Percentiles rank a stretch among this genome's conserved stretches.
Conservation (phyloP, 2,797 vertebrate species). For the Linurgus olivaceus region DNA sequence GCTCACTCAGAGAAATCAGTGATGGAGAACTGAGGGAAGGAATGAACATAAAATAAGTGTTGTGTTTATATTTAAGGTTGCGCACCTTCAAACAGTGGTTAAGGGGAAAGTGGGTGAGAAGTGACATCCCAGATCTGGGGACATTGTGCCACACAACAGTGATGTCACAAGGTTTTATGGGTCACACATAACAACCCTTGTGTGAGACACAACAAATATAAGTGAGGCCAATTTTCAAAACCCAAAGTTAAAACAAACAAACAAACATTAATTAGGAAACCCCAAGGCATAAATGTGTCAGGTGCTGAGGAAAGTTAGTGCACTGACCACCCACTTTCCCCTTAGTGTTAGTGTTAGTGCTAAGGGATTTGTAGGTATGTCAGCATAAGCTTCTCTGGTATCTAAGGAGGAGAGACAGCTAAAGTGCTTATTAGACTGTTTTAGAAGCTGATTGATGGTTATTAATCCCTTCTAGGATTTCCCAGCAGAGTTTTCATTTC, state of each 20-base stretch:
- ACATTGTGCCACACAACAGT: fast-evolving
- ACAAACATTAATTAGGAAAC: neutral
- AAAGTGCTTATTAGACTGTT: neutral
- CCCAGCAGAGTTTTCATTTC: neutral
- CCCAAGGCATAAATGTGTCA: neutral
- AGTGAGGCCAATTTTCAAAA: neutral
- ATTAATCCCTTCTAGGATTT: neutral
- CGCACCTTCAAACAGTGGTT: neutral
- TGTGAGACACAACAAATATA: neutral
- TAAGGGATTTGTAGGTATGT: neutral
- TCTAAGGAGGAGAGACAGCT: neutral
- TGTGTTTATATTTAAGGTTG: neutral
- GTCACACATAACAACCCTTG: neutral
- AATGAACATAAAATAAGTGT: neutral
- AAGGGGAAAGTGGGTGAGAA: neutral
- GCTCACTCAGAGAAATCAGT: neutral
- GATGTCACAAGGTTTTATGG: neutral
- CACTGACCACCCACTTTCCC: neutral
- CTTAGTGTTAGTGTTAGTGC: no score
- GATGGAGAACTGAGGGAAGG: neutral
- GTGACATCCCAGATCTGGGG: neutral
- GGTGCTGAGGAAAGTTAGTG: neutral
- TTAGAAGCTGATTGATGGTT: neutral
- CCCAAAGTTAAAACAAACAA: neutral
- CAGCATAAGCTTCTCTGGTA: neutral